Base-by-base conservation (phyloP, 2,113 vertebrate species). In the Shinisaurus crocodilurus region DNA sequence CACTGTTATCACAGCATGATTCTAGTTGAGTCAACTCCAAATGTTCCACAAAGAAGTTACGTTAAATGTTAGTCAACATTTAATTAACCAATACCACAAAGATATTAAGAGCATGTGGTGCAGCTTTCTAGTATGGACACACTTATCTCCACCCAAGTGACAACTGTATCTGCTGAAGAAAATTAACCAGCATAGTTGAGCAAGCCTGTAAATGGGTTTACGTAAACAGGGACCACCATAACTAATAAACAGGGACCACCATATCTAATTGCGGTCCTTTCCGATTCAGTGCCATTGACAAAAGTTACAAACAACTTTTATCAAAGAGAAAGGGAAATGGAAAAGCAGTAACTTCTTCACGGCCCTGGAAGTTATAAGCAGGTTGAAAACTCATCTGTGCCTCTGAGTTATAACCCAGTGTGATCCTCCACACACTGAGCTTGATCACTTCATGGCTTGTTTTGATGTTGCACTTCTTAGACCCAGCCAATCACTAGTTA, bases 391-490 rank as follows among this genome's bases (percentile, higher is more conserved):
- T 88, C 40, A 92, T 65, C 90, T 99, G 98, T 99, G 97, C 98
- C 98, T 97, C 96, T 98, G 98, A 99, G 98, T 94, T 98, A 99
- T 99, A 99, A 99, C 99, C 98, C 97, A 97, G 97, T 95, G 97
- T 96, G 95, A 94, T 93, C 63, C 98, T 99, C 94, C 65, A 95
- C 96, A 98, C 98, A 96, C 97, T 96, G 98, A 98, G 99, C 98
- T 99, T 98, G 98, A 99, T 98, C 97, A 96, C 95, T 96, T 98
- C 98, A 98, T 97, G 98, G 97, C 97, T 95, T 94, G 65, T 88
- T 95, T 96, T 98, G 94, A 93, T 99, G 88, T 99, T 10, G 98
- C 99, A 99, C 99, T 98, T 94, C 94, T 96, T 93, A 94, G 98
- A 98, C 98, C 98, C 92, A 96, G 97, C 97, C 96, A 98, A 89